Base-by-base conservation (phyloP, 2,113 vertebrate genomes). In the Vulpes vulpes region DNA sequence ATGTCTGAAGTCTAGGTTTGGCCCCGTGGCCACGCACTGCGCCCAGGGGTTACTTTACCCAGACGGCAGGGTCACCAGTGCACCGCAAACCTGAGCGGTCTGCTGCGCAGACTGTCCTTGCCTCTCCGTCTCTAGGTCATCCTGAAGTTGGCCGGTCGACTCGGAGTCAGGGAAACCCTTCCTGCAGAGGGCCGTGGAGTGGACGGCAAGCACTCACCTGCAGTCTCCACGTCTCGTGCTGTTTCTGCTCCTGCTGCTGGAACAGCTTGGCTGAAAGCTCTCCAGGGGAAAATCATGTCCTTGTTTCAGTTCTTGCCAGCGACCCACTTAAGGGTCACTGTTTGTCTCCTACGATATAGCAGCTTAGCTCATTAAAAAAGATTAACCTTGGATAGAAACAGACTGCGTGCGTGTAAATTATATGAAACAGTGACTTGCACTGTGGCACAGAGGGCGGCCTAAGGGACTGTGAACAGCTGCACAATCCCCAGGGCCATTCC, bases 341-440 rank as follows among this genome's bases (percentile, higher is more conserved):
- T 64, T 84, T 83, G 38, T 51, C 86, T 90, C 73, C 80, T 89
- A 49, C 19, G 51, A 62, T 60, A 62, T 8, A 84, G 49, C 30
- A 79, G 25, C 23, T 76, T 59, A 16, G 20, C 60, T 86, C 89
- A 93, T 30, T 73, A 59, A 71, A 92, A 92, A 86, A 64, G 71
- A 73, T 92, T 83, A 92, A 55, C 79, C 53, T 71, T 83, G 55
- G 32, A 62, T 90, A 60, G 78, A 92, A 95, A 64, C n/a, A 89
- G 64, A 32, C 59, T 64, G 35, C 10, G 27, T 78, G 25, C 79
- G 81, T 51, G 73, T 55, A 92, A 51, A 92, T 82, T 65, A 30
- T 20, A 62, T 64, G 79, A 83, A 78, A 10, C 3, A 30, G 51
- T 51, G 82, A 32, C 87, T 64, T 57, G 9, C 10, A 17, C 17